Conservation (phyloP, 2,888 invertebrate species). For the Oscheius onirici region DNA sequence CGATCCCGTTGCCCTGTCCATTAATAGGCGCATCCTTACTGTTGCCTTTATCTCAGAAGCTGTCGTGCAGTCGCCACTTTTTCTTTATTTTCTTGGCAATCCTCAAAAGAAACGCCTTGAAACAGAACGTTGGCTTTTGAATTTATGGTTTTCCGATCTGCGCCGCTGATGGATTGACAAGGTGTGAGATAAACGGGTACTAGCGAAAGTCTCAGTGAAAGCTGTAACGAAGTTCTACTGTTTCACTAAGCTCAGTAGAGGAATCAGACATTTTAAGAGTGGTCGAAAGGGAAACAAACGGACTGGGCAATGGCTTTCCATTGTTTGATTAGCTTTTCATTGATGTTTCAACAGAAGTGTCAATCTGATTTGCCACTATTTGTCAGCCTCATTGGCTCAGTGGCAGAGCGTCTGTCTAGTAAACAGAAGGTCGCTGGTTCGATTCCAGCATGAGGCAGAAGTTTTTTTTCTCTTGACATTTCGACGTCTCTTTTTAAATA, state of each 20-base stretch:
- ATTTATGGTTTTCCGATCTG: conserved; percentile 21
- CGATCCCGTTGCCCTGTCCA: too few relatives aligned
- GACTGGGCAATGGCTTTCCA: too few relatives aligned
- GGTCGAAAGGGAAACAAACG: neutral
- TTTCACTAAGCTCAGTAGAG: neutral
- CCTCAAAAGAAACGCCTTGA: neutral
- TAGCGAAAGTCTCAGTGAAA: neutral
- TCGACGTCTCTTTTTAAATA: neutral
- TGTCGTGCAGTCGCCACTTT: neutral
- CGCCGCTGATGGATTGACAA: conserved; percentile 5
- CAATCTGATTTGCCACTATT: too few relatives aligned
- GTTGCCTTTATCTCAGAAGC: too few relatives aligned
- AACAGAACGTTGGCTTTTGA: conserved; percentile 7
- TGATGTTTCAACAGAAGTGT: too few relatives aligned
- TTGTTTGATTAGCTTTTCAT: too few relatives aligned
- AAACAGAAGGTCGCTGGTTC: conserved; percentile 68
- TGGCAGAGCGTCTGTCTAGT: conserved; percentile 68
- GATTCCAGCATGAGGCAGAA: conserved; percentile 64
- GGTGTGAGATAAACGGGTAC: neutral
- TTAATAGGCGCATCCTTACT: too few relatives aligned
- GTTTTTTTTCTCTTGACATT: neutral
- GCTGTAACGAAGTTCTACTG: neutral
- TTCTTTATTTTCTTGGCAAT: neutral
- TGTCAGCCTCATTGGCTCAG: conserved; percentile 63
- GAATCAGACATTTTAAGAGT: neutral